These are phyloP conservation scores for Tapirus indicus DNA, from an alignment of 2,797 vertebrate genomes.

Conservation along the genomic window DNA sequence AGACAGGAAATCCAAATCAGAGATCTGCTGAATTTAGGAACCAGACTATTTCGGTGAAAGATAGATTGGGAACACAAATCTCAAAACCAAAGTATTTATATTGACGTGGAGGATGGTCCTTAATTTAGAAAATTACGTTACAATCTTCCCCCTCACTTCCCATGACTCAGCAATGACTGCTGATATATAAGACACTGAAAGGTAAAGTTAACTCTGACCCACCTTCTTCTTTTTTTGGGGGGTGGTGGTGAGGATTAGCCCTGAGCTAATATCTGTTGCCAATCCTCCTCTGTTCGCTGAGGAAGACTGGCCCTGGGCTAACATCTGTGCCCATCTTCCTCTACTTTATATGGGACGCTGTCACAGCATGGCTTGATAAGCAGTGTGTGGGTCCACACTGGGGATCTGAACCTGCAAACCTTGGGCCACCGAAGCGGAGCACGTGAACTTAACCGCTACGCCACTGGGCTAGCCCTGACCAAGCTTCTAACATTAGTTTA, in stretches of 20 bases:
- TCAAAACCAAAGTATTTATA: conserved; percentile 57
- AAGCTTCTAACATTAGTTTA: conserved; percentile 16
- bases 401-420: no score
- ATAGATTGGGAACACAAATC: conserved; percentile 12
- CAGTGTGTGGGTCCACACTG: no score
- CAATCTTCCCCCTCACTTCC: background rate
- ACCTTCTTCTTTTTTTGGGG: background rate
- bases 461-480: background rate
- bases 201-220: conserved; percentile 37
- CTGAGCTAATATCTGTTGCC: no score
- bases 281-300: no score
- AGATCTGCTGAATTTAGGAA: conserved; percentile 55
- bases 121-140: conserved; percentile 64
- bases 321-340: no score
- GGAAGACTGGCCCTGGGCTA: no score
- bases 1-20: conserved; percentile 38
- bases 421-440: no score
- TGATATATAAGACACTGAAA: background rate
- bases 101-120: conserved; percentile 44
- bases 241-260: no score
- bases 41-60: background rate
- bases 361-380: no score
- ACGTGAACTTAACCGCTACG: no score
- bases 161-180: conserved; percentile 42
- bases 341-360: no score